phyloP scores from a whole-genome alignment of 1,140 invertebrate species.

The Bombus polaris region DNA sequence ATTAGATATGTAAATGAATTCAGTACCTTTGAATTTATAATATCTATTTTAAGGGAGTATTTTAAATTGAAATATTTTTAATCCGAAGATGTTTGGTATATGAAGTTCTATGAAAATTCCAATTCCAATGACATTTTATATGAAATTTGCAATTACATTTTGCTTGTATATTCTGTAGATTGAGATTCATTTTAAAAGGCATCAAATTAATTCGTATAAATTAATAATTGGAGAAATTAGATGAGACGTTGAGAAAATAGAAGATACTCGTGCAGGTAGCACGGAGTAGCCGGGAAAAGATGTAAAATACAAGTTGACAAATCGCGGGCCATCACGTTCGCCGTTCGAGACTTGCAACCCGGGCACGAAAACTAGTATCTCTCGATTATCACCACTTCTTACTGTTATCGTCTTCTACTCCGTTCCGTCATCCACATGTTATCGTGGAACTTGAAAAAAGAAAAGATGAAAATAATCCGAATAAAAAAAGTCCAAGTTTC shows the following conservation, averaged over 20 bases:
- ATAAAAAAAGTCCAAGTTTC: background rate
- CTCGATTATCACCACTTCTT: slow-evolving; percentile 58
- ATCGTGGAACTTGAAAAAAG: slow-evolving; percentile 66
- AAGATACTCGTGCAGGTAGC: slow-evolving; percentile 4
- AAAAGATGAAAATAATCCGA: background rate
- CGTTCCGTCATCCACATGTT: slow-evolving; percentile 82
- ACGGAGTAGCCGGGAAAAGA: background rate
- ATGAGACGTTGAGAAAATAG: background rate
- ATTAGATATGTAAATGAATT: background rate
- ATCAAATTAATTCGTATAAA: background rate
- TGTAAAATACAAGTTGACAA: slow-evolving; percentile 33
- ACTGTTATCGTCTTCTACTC: slow-evolving; percentile 68
- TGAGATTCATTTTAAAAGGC: background rate
- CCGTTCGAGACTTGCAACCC: slow-evolving; percentile 43
- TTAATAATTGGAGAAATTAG: background rate
- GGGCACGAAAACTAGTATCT: slow-evolving; percentile 48
- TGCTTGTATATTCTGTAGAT: too few relatives aligned
- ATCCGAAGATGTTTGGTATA: too few relatives aligned
- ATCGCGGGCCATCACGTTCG: slow-evolving; percentile 32
- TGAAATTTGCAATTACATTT: background rate
- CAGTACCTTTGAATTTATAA: background rate
- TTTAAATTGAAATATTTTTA: background rate
- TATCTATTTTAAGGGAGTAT: background rate
- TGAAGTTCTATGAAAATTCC: background rate
- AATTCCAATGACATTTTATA: background rate